phyloP scores from a whole-genome alignment of 2,888 invertebrate genomes.

The Octodonta nipae region DNA sequence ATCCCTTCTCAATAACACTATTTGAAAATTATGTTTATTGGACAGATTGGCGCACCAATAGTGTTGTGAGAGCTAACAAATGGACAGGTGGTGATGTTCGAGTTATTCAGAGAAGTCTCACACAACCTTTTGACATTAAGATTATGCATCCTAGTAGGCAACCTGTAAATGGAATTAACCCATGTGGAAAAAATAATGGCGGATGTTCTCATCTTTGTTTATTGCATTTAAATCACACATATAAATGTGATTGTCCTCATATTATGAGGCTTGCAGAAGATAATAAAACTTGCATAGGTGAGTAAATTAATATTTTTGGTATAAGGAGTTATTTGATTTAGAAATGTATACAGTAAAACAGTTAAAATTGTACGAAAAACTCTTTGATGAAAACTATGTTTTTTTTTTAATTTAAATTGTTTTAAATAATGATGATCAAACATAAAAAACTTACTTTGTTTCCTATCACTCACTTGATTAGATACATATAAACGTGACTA shows the following conservation, averaged over 20 bases:
- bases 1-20: conserved; percentile 79
- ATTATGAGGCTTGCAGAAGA: conserved; percentile 63
- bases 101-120: conserved; percentile 66
- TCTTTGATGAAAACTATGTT: too few species aligned
- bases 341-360: neutral
- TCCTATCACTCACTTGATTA: too few species aligned
- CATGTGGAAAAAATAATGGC: conserved; percentile 57
- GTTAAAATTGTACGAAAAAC: neutral
- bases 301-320: conserved; percentile 20
- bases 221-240: conserved; percentile 48
- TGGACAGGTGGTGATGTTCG: conserved; percentile 69
- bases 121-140: conserved; percentile 84
- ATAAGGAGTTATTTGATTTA: neutral
- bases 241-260: conserved; percentile 73
- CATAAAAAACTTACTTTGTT: too few species aligned
- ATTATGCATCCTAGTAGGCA: conserved; percentile 67
- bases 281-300: conserved; percentile 52
- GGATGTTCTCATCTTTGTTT: conserved; percentile 74
- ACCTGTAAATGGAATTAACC: conserved; percentile 46
- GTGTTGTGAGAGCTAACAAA: conserved; percentile 76
- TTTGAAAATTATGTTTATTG: conserved; percentile 82
- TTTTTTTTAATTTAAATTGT: too few species aligned
- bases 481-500: too few species aligned
- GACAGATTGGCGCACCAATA: conserved; percentile 87
- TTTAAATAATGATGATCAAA: too few species aligned